These are phyloP conservation scores for Bambusicola thoracicus DNA, from an alignment of 2,113 vertebrate genomes.

Conservation along the genomic window DNA sequence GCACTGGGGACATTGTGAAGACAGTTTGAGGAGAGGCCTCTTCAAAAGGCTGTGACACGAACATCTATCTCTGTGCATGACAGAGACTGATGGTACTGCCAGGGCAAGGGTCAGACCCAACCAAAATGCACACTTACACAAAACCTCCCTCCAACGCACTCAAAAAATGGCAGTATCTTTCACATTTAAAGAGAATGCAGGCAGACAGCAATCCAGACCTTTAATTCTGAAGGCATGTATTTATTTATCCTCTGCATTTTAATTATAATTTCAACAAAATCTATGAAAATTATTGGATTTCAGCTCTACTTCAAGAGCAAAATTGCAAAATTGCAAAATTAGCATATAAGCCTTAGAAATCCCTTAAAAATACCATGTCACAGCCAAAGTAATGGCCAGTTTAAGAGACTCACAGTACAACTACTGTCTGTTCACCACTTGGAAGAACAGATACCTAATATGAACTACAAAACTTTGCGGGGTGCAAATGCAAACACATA, in stretches of 20 bases:
- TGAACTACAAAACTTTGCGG: background rate
- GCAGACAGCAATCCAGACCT: background rate
- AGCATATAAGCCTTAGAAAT: background rate
- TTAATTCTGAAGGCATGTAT: background rate
- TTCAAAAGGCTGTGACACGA: background rate
- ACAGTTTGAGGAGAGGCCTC: background rate
- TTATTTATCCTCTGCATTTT: slow-evolving; percentile 25
- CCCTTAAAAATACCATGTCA: background rate
- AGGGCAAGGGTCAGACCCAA: background rate
- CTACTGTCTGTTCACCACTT: background rate
- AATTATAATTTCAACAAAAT: slow-evolving; percentile 4
- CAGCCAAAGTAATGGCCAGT: background rate
- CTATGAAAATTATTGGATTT: slow-evolving; percentile 7
- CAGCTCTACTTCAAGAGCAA: background rate
- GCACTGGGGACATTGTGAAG: background rate
- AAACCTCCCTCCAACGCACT: background rate
- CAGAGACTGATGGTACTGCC: background rate
- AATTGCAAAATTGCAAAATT: background rate
- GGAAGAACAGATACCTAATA: background rate
- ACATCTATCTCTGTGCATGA: background rate
- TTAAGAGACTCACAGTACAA: background rate
- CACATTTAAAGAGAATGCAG: background rate
- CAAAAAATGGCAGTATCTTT: slow-evolving; percentile 3
- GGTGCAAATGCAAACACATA: background rate
- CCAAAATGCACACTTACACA: background rate